phyloP scores from a whole-genome alignment of 2,113 vertebrate genomes.

The Hippopotamus amphibius region DNA sequence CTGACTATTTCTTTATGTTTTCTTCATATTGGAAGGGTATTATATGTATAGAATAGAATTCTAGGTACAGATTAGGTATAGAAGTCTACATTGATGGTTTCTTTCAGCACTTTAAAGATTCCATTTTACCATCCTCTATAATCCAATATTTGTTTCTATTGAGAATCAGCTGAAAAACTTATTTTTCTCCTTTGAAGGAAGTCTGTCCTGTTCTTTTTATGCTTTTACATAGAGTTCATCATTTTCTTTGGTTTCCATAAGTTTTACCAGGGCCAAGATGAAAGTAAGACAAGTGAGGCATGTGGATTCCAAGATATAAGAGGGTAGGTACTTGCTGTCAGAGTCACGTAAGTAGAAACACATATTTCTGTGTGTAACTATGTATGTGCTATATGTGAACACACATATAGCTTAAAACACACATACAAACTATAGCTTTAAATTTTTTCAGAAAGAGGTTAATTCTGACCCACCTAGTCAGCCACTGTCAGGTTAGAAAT shows the following conservation, averaged over 20 bases:
- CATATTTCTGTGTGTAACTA: not conserved
- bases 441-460: not conserved
- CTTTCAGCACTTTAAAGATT: not conserved
- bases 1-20: not conserved
- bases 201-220: not conserved
- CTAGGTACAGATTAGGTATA: not conserved
- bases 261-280: not conserved
- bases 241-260: not conserved
- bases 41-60: not conserved
- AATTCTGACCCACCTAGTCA: not conserved
- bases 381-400: not conserved
- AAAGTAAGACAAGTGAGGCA: not conserved
- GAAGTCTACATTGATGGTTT: not conserved
- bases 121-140: not conserved
- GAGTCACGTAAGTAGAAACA: fast-evolving
- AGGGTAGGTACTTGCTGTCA: fast-evolving
- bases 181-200: not conserved
- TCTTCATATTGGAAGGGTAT: not conserved
- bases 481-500: not conserved
- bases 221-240: not conserved
- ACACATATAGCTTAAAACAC: too few relatives aligned
- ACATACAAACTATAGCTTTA: too few relatives aligned
- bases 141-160: not conserved
- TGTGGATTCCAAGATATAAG: not conserved
- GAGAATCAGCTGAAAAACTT: not conserved